These are phyloP conservation scores for Gryllus longicercus DNA, from an alignment of 2,888 invertebrate genomes.

Conservation along the genomic window DNA sequence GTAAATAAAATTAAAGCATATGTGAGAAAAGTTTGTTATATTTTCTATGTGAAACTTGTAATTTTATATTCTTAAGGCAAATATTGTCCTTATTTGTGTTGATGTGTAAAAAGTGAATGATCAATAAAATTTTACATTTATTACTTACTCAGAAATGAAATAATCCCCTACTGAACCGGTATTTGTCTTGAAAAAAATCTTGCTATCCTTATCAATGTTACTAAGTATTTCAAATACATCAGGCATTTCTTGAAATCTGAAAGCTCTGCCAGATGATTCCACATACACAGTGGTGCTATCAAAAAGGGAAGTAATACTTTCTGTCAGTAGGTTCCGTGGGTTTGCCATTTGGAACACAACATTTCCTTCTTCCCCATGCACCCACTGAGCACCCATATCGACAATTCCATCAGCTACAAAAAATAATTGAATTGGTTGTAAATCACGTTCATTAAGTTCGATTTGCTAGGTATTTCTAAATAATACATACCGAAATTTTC, in stretches of 20 bases:
- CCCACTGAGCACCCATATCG: conserved; percentile 78
- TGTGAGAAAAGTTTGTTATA: neutral
- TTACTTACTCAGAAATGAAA: conserved; percentile 45
- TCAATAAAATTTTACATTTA: conserved; percentile 5
- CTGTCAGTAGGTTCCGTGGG: conserved; percentile 33
- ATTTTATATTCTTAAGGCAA: neutral
- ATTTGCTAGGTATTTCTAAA: neutral
- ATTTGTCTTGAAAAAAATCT: conserved; percentile 46
- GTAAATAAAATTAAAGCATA: too few species aligned
- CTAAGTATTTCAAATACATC: conserved; percentile 30
- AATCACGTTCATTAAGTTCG: neutral
- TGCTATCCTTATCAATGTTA: conserved; percentile 44
- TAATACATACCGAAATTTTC: conserved; percentile 47
- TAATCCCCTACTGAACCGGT: conserved; percentile 46
- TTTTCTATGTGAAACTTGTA: neutral
- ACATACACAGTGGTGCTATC: conserved; percentile 35
- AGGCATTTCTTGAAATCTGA: conserved; percentile 21
- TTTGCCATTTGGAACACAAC: conserved; percentile 44
- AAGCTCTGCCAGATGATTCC: conserved; percentile 29
- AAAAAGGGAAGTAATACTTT: conserved; percentile 26
- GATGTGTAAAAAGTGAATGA: too few species aligned
- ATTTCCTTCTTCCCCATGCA: conserved; percentile 67
- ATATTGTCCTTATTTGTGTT: neutral
- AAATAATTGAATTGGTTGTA: neutral
- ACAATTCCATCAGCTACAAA: conserved; percentile 50